Evolutionary conservation across 2,888 invertebrate genomes (phyloP).

Genomic region (Hyles lineata): DNA sequence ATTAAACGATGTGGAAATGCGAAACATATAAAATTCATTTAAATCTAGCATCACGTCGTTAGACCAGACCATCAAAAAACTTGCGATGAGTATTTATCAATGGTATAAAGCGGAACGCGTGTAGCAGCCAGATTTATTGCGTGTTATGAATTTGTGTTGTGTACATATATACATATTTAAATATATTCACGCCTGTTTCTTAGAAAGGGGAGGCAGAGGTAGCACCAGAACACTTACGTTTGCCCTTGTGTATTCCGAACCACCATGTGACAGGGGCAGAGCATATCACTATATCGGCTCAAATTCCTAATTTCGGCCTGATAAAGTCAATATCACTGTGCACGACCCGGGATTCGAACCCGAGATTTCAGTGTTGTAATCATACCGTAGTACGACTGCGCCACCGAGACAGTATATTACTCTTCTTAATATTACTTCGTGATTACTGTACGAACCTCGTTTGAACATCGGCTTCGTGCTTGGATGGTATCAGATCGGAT

Average conservation of each 20-base stretch:
- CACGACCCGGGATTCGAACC: no score
- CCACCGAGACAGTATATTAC: constrained; percentile 70
- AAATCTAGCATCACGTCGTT: constrained; percentile 48
- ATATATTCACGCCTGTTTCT: no score
- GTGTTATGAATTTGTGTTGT: constrained; percentile 79
- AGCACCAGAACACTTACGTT: no score
- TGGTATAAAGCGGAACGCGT: constrained; percentile 62
- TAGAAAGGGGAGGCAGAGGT: no score
- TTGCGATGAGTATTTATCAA: constrained; percentile 75
- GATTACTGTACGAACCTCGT: constrained; percentile 60
- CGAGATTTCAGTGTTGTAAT: no score
- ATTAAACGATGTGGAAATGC: constrained; percentile 25
- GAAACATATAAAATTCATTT: constrained; percentile 35
- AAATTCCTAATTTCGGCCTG: no score
- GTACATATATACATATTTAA: no score
- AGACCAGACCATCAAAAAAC: constrained; percentile 71
- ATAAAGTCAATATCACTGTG: no score
- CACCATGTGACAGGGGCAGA: no score
- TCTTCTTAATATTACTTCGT: constrained; percentile 82
- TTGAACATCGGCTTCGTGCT: constrained; percentile 61
- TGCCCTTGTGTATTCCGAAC: no score
- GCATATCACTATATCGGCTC: no score
- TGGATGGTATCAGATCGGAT: constrained; percentile 61
- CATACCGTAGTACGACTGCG: no score
- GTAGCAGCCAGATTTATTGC: constrained; percentile 74